Base-by-base conservation (phyloP, 2,797 vertebrate species). In the Holocentrus rufus region DNA sequence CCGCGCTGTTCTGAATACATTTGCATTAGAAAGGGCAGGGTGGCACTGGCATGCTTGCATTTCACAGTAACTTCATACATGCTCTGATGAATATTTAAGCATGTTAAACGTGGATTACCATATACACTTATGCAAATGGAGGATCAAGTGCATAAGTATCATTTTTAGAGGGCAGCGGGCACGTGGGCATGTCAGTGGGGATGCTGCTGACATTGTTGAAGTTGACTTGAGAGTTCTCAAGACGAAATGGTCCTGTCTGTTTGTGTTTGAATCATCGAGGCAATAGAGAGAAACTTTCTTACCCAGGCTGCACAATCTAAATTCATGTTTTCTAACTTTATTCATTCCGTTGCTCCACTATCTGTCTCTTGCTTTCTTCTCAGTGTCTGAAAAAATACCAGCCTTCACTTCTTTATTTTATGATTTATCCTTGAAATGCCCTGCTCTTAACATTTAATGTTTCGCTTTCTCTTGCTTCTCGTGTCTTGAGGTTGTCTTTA, bases 71-170 rank as follows among this genome's bases (percentile, higher is more conserved):
- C 27, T 69, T 77, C 64, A 58, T 67, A 50, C 49, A 70, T 69
- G 53, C 63, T 67, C 49, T 71, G 57, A 73, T 84, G 77, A 85
- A 89, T 88, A 86, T 80, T 71, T 61, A 69, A 7, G 3, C 53
- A 46, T 62, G 55, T 46, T 65, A 30, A 81, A 65, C 54, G 52
- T 39, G 10, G 20, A 6, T 46, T 53, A 54, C 53, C 69, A 76
- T 86, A 52, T 58, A 76, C 66, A 83, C 82, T 53, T 55, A 82
- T 85, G 65, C 70, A 63, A 78, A 86, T 63, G 11, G 1, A 6
- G 2, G 7, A 23, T 50, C 7, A 66, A 67, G 62, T 69, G 86
- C 81, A 65, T 57, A 34, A 53, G 25, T 66, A 74, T 69, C 71
- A 61, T 54, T 77, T 89, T 84, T 72, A 62, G 68, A 85, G 69